Conservation (phyloP, 2,888 invertebrate species). For the Muscina levida region DNA sequence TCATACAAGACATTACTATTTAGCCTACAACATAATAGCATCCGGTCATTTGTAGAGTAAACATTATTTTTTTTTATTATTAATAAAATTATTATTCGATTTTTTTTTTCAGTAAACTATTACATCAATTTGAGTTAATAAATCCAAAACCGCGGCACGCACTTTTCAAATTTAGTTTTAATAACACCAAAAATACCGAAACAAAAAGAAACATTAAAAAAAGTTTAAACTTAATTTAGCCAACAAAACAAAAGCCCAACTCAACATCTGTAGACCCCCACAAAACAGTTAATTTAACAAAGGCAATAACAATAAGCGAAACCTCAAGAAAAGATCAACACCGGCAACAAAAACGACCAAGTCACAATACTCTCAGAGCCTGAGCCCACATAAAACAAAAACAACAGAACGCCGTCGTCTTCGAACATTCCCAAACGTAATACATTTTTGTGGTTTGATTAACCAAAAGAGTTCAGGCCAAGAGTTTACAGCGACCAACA, state of each 20-base stretch:
- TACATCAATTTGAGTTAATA: slow-evolving; percentile 20
- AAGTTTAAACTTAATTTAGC: slow-evolving; percentile 18
- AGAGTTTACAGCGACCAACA: slow-evolving; percentile 9
- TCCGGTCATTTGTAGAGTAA: too few relatives aligned
- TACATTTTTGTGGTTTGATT: slow-evolving; percentile 35
- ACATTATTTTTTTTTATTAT: too few relatives aligned
- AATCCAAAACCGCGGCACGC: slow-evolving; percentile 60
- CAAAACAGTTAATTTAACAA: slow-evolving; percentile 29
- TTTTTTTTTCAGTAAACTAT: background rate
- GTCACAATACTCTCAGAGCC: too few relatives aligned
- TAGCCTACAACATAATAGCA: too few relatives aligned
- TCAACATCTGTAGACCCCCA: background rate
- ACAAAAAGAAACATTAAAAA: slow-evolving; percentile 7
- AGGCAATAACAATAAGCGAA: background rate
- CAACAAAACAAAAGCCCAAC: slow-evolving; percentile 3
- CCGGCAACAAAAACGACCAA: slow-evolving; percentile 7
- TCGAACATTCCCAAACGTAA: slow-evolving; percentile 27
- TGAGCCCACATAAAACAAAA: too few relatives aligned
- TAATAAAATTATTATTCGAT: slow-evolving; percentile 21
- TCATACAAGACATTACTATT: too few relatives aligned
- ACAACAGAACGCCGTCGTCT: background rate
- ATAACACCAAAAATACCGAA: slow-evolving; percentile 42
- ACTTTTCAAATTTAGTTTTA: slow-evolving; percentile 59
- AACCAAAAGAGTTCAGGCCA: slow-evolving; percentile 15
- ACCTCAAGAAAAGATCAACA: slow-evolving; percentile 20